A percentile compares a stretch with the other conserved stretches of the same genome.
These are phyloP conservation scores for Tachycineta bicolor DNA, from an alignment of 2,113 vertebrate genomes.

Conservation along the genomic window DNA sequence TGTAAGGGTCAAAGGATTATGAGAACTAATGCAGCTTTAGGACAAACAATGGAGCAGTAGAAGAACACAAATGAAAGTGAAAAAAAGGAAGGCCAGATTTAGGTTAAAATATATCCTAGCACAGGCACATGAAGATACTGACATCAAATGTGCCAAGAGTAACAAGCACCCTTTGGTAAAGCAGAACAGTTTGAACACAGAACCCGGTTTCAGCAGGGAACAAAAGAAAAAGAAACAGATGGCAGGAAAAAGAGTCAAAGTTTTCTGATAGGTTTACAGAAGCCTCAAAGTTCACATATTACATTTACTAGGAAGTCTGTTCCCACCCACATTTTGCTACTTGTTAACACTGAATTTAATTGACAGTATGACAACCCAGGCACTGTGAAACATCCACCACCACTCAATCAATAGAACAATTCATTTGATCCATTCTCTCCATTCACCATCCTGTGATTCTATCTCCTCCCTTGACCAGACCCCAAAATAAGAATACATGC, in stretches of 20 bases:
- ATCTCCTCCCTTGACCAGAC: neutral
- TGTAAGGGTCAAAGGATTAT: neutral
- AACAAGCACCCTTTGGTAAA: constrained; percentile 21
- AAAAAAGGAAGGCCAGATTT: neutral
- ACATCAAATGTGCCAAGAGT: neutral
- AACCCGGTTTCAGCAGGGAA: neutral
- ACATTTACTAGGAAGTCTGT: neutral
- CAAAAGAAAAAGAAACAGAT: neutral
- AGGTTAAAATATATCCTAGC: neutral
- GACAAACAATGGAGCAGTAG: neutral
- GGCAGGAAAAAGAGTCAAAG: neutral
- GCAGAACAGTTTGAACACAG: constrained; percentile 1
- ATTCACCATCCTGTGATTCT: neutral
- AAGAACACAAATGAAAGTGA: neutral
- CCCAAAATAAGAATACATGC: neutral
- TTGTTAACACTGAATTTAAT: constrained; percentile 1
- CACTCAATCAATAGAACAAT: neutral
- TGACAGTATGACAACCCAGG: neutral
- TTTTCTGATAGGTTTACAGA: neutral
- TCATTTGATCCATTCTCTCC: neutral
- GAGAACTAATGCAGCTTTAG: neutral
- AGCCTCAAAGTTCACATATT: neutral
- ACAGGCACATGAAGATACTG: neutral
- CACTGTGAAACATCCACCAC: neutral
- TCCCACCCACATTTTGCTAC: neutral